Conservation (phyloP, 2,888 invertebrate genomes). For the Esperia sulphurella region DNA sequence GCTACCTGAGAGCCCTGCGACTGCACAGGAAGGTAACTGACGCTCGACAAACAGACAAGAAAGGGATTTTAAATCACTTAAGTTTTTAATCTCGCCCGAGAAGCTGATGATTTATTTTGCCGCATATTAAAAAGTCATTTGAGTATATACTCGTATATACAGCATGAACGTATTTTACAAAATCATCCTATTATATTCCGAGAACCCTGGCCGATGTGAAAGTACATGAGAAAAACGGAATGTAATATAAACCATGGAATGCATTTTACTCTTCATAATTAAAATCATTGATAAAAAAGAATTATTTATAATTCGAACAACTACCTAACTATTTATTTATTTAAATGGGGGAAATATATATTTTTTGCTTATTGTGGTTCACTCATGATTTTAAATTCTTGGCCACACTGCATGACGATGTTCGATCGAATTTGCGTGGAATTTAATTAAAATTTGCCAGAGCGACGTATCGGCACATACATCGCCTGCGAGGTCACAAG, state of each 20-base stretch:
- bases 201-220: background rate
- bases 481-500: conserved; percentile 34
- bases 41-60: conserved; percentile 9
- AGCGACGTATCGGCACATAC: conserved; percentile 2
- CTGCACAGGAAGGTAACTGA: background rate
- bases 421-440: conserved; percentile 34
- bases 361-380: conserved; percentile 17
- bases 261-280: too few relatives aligned
- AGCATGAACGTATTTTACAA: conserved; percentile 10
- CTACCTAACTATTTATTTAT: background rate
- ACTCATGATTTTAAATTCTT: conserved; percentile 25
- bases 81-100: background rate
- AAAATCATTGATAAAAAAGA: too few relatives aligned
- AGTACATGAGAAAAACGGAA: too few relatives aligned
- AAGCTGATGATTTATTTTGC: conserved; percentile 3
- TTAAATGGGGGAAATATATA: background rate
- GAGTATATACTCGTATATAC: background rate
- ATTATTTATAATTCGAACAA: too few relatives aligned
- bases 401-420: conserved; percentile 27
- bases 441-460: conserved; percentile 35
- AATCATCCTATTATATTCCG: background rate
- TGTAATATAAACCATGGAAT: too few relatives aligned
- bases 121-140: conserved; percentile 10
- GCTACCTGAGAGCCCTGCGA: conserved; percentile 8
- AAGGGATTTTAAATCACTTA: conserved; percentile 5